Base-by-base conservation (phyloP, 1,140 invertebrate genomes). In the Helicoverpa armigera region DNA sequence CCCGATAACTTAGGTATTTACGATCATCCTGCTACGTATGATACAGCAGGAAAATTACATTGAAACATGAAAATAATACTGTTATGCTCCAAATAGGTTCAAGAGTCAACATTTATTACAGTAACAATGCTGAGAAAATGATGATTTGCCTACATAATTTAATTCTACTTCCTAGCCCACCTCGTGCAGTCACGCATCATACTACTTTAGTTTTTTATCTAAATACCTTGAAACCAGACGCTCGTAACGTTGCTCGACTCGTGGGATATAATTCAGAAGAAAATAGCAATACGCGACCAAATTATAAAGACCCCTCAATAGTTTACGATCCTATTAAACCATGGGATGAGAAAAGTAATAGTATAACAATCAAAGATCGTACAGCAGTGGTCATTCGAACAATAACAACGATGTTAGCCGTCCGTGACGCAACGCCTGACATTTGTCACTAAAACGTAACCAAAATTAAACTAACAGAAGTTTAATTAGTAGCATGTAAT, bases 131-230 rank as follows among this genome's bases (percentile, higher is more conserved):
- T 77, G 75, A 18, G 73, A 75, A 75, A 60, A 75, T 18, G 23
- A 58, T 75, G 53, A 61, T 75, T 75, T 75, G 61, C 73, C 58
- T 50, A 75, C 43, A 50, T 75, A 73, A 80, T 82, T 74, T 50
- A 78, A 72, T 69, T 63, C 31, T 14, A 76, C 63, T 80, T 81
- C 61, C 81, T 80, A 63, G 53, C 69, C 31, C 16, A 50, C 35
- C 63, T 43, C 56, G 77, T 63, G 56, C 75, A 65, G 75, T 78
- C 79, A 83, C 82, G 82, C 79, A 84, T 82, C 80, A 77, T 65
- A 75, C 73, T 51, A 81, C 67, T 81, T 81, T 51, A 83, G 53
- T 79, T 83, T 84, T 83, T 81, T 54, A 67, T 61, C 50, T 51
- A 23, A 67, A 63, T 63, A 84, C 83, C 77, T 84, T 84, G 83